These are phyloP conservation scores for Smittia aterrima DNA, from an alignment of 2,888 invertebrate species.

Conservation along the genomic window DNA sequence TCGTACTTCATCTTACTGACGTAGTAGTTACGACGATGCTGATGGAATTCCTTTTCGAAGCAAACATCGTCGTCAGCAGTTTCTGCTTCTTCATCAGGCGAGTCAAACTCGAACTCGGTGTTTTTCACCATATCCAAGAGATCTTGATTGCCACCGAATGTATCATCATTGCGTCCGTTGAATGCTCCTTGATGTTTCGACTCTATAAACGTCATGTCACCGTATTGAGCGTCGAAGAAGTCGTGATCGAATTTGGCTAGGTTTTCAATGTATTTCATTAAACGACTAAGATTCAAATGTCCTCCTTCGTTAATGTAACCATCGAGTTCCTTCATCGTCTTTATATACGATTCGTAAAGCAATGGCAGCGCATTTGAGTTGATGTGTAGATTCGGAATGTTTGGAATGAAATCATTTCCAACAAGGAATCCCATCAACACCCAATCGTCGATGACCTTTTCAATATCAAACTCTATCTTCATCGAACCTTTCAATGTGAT, in stretches of 20 bases:
- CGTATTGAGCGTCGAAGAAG: conserved; percentile 71
- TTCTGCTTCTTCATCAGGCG: conserved; percentile 43
- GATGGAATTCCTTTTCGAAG: conserved; percentile 71
- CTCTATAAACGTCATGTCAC: conserved; percentile 81
- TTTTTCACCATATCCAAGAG: conserved; percentile 62
- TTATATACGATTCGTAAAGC: conserved; percentile 84
- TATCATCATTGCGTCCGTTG: conserved; percentile 51
- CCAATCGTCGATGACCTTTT: conserved; percentile 96
- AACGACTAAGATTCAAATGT: conserved; percentile 73
- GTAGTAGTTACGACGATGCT: conserved; percentile 89
- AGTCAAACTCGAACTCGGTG: conserved; percentile 53
- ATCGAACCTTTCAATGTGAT: conserved; percentile 64
- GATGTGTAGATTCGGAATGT: conserved; percentile 93
- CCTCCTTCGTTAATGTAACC: conserved; percentile 95
- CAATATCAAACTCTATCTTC: conserved; percentile 77
- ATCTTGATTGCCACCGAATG: conserved; percentile 58
- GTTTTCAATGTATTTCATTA: conserved; percentile 80
- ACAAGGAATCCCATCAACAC: conserved; percentile 95
- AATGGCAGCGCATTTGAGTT: conserved; percentile 82
- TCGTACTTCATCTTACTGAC: conserved; percentile 81
- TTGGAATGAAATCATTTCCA: conserved; percentile 97
- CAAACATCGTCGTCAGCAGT: conserved; percentile 52
- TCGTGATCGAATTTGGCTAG: conserved; percentile 71
- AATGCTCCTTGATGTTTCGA: conserved; percentile 66
- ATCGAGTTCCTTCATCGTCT: conserved; percentile 78